Percentiles rank a stretch among this genome's conserved stretches.
Evolutionary conservation across 2,888 invertebrate genomes (phyloP).

Genomic region (Maniola hyperantus): DNA sequence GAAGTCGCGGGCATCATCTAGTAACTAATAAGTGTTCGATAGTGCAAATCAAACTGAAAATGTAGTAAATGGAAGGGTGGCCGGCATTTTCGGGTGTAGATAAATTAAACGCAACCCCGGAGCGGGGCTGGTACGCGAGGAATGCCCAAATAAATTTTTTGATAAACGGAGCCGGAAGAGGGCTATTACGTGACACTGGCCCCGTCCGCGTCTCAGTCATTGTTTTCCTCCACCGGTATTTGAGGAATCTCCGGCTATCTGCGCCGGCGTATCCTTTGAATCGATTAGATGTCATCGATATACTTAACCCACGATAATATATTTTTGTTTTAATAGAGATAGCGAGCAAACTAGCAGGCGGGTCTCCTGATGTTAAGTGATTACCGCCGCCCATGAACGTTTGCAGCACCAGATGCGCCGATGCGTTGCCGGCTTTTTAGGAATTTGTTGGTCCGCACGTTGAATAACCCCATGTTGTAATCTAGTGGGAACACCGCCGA

Average conservation of each 20-base stretch:
- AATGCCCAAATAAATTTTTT: conserved; percentile 80
- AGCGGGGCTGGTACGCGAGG: conserved; percentile 69
- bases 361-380: no score
- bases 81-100: conserved; percentile 76
- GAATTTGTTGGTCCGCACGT: no score
- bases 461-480: no score
- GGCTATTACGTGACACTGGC: conserved; percentile 78
- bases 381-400: no score
- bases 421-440: no score
- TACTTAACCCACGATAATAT: conserved; percentile 3
- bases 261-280: conserved; percentile 72
- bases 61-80: conserved; percentile 3
- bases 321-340: no score
- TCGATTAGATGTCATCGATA: conserved; percentile 70
- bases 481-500: no score
- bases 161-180: conserved; percentile 79
- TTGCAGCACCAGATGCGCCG: no score
- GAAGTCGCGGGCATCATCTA: no score
- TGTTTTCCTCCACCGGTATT: conserved; percentile 75
- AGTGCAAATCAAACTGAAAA: background rate
- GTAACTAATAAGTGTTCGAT: background rate
- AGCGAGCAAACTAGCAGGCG: no score
- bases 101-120: conserved; percentile 79
- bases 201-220: conserved; percentile 70
- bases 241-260: conserved; percentile 67